Conservation (phyloP, 2,888 invertebrate genomes). For the Limnephilus lunatus region DNA sequence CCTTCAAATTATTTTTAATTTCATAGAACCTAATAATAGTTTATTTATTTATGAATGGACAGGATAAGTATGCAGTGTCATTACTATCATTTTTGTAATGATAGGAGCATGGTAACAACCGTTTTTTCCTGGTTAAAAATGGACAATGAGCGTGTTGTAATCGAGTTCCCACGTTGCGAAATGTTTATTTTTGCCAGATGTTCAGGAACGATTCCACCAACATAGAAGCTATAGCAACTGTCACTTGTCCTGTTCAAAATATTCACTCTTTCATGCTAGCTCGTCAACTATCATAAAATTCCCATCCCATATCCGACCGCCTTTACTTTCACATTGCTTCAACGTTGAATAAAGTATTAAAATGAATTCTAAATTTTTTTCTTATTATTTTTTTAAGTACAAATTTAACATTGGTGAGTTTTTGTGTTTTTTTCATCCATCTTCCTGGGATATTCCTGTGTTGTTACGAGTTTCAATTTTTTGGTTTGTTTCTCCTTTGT, state of each 20-base stretch:
- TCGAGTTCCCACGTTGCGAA: background rate
- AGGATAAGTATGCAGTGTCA: background rate
- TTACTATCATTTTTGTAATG: background rate
- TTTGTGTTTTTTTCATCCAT: too few species aligned
- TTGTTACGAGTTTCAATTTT: too few species aligned
- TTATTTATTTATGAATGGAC: background rate
- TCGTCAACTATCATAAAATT: background rate
- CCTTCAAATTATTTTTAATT: background rate
- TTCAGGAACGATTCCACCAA: background rate
- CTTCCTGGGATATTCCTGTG: too few species aligned
- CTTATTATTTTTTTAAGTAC: too few species aligned
- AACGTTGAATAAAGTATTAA: background rate
- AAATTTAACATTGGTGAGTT: too few species aligned
- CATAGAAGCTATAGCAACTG: background rate
- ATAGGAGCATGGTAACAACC: background rate
- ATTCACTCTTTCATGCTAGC: too few species aligned
- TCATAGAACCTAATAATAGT: background rate
- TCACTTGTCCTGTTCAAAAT: background rate
- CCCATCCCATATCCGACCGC: background rate
- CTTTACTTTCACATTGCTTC: background rate
- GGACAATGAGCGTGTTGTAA: background rate
- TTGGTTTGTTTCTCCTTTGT: too few species aligned
- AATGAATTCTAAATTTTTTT: too few species aligned
- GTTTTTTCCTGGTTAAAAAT: background rate
- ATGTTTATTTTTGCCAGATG: slow-evolving; percentile 2